Base-by-base conservation (phyloP, 2,113 vertebrate genomes). In the Theropithecus gelada region DNA sequence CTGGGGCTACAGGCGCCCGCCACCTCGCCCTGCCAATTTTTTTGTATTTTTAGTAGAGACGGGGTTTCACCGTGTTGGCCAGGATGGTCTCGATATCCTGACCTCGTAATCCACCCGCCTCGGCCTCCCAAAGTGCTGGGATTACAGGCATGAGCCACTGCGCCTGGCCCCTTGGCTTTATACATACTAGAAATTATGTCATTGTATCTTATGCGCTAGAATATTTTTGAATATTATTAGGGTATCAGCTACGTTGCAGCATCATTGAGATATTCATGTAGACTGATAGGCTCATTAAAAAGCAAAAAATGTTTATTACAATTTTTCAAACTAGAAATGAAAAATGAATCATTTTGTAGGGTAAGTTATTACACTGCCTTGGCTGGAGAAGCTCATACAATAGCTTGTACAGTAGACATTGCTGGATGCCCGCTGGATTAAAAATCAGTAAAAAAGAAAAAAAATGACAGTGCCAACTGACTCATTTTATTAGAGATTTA, bases 151-250 rank as follows among this genome's bases (percentile, higher is more conserved):
- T 50, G 48, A 50, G 48, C 48, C 48, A 50, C 48, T 14, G 48
- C 13, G 13, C 48, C 48, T 1, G 3, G 13, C 48, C 48, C 13
- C 35, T 85, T 95, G 48, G 20, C 64, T 97, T 90, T 92, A n/a
- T 68, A 93, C 38, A 55, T 59, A 38, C n/a, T 84, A 93, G 32
- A 89, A 79, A 80, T 68, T 92, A 32, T 5, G 38, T 38, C n/a
- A 68, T 72, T 91, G 1, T 38, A 52, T 86, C 18, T 64, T 89
- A 55, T 48, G 50, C 8, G 22, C 50, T 59, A 73, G 64, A 88
- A 59, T 93, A 86, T 80, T 79, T 97, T 96, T 76, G 20, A 75
- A 92, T 85, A 45, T 8, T 88, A 78, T 75, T 84, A 55, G 78
- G 23, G 12, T 79, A 3, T 18, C 35, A 88, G 18, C 35, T 92